These are phyloP conservation scores for Chaetura pelagica DNA, from an alignment of 2,113 vertebrate genomes.

Conservation along the genomic window DNA sequence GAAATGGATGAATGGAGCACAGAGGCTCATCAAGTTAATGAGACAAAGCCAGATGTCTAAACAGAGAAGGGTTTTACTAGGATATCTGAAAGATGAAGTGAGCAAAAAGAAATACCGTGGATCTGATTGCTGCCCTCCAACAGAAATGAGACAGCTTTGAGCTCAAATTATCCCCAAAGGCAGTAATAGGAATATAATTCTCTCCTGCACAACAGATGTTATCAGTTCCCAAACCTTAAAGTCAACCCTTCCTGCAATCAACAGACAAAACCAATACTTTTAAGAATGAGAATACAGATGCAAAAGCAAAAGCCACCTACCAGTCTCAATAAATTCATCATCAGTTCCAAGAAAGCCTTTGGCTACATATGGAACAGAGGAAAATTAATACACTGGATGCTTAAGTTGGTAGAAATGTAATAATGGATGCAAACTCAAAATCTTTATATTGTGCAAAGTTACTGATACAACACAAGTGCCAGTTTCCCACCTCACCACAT, in stretches of 20 bases:
- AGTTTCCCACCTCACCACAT: neutral
- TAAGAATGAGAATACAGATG: neutral
- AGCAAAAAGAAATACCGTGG: slow-evolving; percentile 14
- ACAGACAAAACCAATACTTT: slow-evolving; percentile 3
- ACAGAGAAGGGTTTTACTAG: neutral
- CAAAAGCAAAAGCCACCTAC: slow-evolving; percentile 4
- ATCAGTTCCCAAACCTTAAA: slow-evolving; percentile 13
- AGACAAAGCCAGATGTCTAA: slow-evolving; percentile 15
- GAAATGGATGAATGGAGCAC: neutral
- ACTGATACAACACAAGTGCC: neutral
- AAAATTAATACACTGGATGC: neutral
- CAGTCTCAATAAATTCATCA: neutral
- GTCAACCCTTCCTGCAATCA: neutral
- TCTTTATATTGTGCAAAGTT: neutral
- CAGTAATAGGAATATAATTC: neutral
- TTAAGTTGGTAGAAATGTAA: neutral
- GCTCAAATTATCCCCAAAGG: neutral
- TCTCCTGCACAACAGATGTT: neutral
- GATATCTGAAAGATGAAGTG: neutral
- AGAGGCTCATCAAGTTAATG: neutral
- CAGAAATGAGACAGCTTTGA: slow-evolving; percentile 13
- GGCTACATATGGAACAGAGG: neutral
- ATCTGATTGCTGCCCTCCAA: neutral
- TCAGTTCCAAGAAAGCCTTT: neutral
- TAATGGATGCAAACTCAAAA: neutral